phyloP scores from a whole-genome alignment of 2,113 vertebrate species.

The Bufo gargarizans region DNA sequence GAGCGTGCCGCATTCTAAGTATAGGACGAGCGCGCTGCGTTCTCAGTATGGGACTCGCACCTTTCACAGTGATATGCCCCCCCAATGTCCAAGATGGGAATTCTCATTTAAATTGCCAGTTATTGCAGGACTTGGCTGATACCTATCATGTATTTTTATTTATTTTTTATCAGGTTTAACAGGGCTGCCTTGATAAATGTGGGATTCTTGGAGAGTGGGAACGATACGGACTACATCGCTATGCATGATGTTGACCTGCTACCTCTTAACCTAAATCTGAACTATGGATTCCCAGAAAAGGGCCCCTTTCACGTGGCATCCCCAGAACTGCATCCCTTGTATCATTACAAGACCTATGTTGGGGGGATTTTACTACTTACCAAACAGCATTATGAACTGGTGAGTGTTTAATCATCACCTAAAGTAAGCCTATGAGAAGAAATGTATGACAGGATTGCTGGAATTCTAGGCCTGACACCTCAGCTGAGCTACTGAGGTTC shows the following conservation, averaged over 20 bases:
- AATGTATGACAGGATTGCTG: not conserved
- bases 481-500: not conserved
- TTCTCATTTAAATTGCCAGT: not conserved
- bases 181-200: conserved; percentile 93
- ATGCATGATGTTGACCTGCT: conserved; percentile 98
- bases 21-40: no score
- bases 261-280: conserved; percentile 88
- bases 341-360: conserved; percentile 96
- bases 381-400: conserved; percentile 91
- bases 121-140: not conserved
- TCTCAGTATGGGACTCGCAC: no score
- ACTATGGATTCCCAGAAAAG: conserved; percentile 88
- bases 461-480: not conserved
- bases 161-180: conserved; percentile 82
- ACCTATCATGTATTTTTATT: not conserved
- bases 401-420: conserved; percentile 62
- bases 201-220: conserved; percentile 90
- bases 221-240: conserved; percentile 95
- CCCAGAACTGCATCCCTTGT: conserved; percentile 93
- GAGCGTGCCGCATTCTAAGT: no score
- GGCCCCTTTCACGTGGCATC: conserved; percentile 96
- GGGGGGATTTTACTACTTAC: conserved; percentile 95
- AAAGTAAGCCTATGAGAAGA: not conserved
- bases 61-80: no score
- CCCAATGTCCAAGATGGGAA: no score